Conservation (phyloP, 2,888 invertebrate species). For the Lasioglossum pauxillum region DNA sequence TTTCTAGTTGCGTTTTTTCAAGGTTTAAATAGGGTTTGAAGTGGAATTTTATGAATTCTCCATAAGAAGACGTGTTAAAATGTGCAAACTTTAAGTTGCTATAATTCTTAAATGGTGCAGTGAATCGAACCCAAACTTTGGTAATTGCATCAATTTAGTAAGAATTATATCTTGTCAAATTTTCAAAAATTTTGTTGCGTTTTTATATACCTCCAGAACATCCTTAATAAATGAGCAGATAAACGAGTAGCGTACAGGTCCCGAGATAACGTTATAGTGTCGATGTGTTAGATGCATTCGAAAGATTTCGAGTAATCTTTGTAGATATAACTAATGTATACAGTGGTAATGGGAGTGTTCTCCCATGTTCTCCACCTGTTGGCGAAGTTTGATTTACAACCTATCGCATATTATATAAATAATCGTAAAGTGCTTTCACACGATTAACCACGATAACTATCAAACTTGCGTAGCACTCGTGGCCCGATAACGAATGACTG, state of each 20-base stretch:
- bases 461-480: neutral
- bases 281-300: neutral
- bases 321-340: neutral
- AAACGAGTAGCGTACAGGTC: neutral
- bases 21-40: too few relatives aligned
- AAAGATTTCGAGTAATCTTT: neutral
- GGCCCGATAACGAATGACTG: slow-evolving; percentile 1
- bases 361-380: too few relatives aligned
- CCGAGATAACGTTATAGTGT: neutral
- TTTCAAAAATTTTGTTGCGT: too few relatives aligned
- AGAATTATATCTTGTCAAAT: too few relatives aligned
- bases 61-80: too few relatives aligned
- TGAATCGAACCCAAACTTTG: too few relatives aligned
- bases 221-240: neutral
- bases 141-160: too few relatives aligned
- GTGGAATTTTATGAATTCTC: too few relatives aligned
- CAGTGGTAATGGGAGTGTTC: neutral
- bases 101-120: too few relatives aligned
- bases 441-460: slow-evolving; percentile 11
- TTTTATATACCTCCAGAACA: too few relatives aligned
- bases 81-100: too few relatives aligned
- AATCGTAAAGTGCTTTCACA: neutral
- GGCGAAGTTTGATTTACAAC: neutral
- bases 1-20: too few relatives aligned
- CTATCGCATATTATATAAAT: neutral